Evolutionary conservation across 1,140 invertebrate genomes (phyloP).

Genomic region (Aphis gossypii): DNA sequence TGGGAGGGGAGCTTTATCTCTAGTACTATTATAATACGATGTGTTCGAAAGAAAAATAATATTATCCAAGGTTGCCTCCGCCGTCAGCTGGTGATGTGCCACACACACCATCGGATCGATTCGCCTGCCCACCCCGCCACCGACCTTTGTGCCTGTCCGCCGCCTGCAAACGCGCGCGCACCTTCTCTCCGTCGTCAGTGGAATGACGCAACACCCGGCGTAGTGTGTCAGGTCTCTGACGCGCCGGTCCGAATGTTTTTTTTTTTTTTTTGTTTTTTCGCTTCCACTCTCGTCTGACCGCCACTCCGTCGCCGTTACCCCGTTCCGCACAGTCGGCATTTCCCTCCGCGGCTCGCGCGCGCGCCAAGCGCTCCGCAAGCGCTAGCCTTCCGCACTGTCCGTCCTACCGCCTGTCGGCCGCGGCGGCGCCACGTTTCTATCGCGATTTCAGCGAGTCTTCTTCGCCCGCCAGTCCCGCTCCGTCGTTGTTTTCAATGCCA

Average conservation of each 20-base stretch:
- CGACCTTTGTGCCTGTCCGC: not conserved
- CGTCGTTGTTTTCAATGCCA: constrained; percentile 60
- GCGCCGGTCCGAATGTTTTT: constrained; percentile 62
- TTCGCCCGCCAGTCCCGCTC: not conserved
- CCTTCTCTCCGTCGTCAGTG: not conserved
- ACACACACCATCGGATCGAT: constrained; percentile 48
- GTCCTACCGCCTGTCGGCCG: not conserved
- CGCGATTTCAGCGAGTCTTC: constrained; percentile 23
- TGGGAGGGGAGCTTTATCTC: not conserved
- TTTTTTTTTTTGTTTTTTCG: constrained; percentile 59
- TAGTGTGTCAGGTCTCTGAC: constrained; percentile 60
- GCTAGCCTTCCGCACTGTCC: not conserved
- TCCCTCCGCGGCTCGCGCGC: not conserved
- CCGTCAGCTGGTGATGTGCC: constrained; percentile 36
- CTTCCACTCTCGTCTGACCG: constrained; percentile 62
- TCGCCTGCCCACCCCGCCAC: not conserved
- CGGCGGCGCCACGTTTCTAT: constrained; percentile 9
- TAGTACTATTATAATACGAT: not conserved
- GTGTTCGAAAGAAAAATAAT: constrained; percentile 33
- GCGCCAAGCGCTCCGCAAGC: not conserved
- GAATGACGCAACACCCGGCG: constrained; percentile 58
- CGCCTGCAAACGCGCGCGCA: not conserved
- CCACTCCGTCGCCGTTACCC: not conserved
- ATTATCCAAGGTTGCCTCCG: constrained; percentile 54
- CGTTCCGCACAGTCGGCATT: not conserved